Base-by-base conservation (phyloP, 2,888 invertebrate genomes). In the Pachliopta kotzebuea region DNA sequence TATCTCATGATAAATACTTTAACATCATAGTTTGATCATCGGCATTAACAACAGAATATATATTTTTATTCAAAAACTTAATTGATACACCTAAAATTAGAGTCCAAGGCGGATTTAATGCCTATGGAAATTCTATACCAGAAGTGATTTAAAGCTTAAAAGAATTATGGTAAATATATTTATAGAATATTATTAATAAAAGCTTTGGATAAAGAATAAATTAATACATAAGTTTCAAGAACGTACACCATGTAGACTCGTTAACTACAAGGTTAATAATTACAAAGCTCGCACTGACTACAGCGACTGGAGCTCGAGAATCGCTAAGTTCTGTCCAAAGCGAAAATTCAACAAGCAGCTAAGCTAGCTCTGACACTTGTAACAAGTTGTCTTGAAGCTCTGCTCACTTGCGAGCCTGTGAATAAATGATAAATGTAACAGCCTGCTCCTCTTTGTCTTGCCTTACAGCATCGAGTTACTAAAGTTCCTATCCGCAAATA, bases 341-440 rank as follows among this genome's bases (percentile, higher is more conserved):
- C 62, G 65, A 67, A 67, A 69, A 67, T 62, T 68, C 66, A 68
- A 69, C 69, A 67, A 69, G 69, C 70, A 65, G 57, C 54, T 69
- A 42, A 37, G 37, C 37, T 37, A 59, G 56, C 63, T 70, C 79
- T 67, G 79, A 80, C 81, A 80, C 77, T 76, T 76, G 78, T 77
- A 71, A 76, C 70, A 65, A 65, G 59, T 59, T 62, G 70, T 68
- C 66, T 66, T 66, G 71, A 74, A 71, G 70, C 70, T 76, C 76
- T 76, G 76, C 69, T 77, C 78, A 80, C 84, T 82, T 76, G 77
- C 72, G 72, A 74, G 71, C 59, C 72, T 53, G 63, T 88, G 86
- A 88, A 89, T 89, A 85, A 86, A 77, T 84, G 77, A 89, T 88
- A 84, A 86, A 85, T 84, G 85, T 73, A 85, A 81, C 77, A 74